A percentile compares a stretch with the other conserved stretches of the same genome.
Evolutionary conservation across 2,888 invertebrate genomes (phyloP).

Genomic region (Minunthozetes semirufus): DNA sequence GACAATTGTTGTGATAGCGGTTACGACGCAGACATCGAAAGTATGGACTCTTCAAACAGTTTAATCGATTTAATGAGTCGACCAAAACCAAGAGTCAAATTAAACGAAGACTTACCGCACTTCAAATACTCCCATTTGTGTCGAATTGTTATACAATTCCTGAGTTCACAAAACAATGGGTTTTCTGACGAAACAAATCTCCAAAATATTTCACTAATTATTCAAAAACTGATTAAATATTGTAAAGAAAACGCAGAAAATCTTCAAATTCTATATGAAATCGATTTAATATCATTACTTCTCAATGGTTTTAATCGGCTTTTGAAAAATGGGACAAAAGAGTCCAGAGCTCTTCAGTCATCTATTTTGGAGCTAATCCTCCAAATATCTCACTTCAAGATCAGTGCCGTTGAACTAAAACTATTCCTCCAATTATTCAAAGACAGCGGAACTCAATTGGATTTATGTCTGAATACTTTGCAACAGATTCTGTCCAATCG

Average conservation of each 20-base stretch:
- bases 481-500: conserved; percentile 7
- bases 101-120: background rate
- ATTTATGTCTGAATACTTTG: conserved; percentile 24
- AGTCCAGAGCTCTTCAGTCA: conserved; percentile 12
- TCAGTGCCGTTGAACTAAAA: conserved; percentile 24
- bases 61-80: background rate
- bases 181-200: background rate
- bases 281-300: conserved; percentile 23
- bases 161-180: background rate
- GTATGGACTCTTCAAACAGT: background rate
- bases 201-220: background rate
- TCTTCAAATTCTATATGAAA: conserved; percentile 19
- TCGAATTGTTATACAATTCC: conserved; percentile 13
- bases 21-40: conserved; percentile 35
- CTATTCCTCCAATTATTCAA: conserved; percentile 33
- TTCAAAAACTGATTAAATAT: background rate
- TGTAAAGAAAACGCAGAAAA: conserved; percentile 33
- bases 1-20: conserved; percentile 22
- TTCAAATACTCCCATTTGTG: conserved; percentile 10
- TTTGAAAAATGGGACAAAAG: background rate
- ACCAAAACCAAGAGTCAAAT: background rate
- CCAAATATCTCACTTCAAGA: background rate
- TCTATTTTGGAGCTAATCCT: conserved; percentile 28
- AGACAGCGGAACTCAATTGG: conserved; percentile 16
- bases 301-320: background rate